Evolutionary conservation across 2,113 vertebrate species (phyloP), one percentile per base, ranked within the genome.

Genomic region (Sapajus apella): DNA sequence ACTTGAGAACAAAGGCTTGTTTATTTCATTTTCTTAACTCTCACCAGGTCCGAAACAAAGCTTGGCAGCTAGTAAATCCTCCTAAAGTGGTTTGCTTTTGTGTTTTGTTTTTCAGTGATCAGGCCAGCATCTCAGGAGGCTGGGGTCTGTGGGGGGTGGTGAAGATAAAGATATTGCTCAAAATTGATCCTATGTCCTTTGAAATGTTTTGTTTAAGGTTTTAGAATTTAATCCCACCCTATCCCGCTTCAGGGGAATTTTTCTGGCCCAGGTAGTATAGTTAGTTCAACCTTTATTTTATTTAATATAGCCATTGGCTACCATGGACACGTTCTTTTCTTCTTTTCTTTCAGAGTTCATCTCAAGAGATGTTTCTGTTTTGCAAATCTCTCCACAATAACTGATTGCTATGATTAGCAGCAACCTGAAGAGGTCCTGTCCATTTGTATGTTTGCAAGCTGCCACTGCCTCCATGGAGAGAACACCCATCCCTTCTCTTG

Each of bases 301-400:
- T 30, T 50, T 76, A 93, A 25, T 27, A 25, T 16, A 58, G 52
- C 35, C 87, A 3, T 92, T 61, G 16, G 20, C 35, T 45, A 80
- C 84, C 43, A 76, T 56, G 76, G 83, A 35, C 16, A 73, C 32
- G 83, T 80, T 79, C 32, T 91, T 70, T 73, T 80, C 75, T 87
- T 94, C 37, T 92, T 92, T 90, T 90, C 87, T 90, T 95, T 96
- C 35, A 72, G 66, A 27, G 52, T 70, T 40, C 25, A 45, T 77
- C 45, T 94, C 79, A n/a, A 96, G 80, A 93, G 77, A 88, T 91
- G 81, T 55, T 64, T 8, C 13, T 94, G 82, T 23, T 25, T 91
- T 79, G 4, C 47, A 94, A 50, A 47, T 81, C 79, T 96, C 72
- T 94, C 23, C 84, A 92, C 52, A 87, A 92, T n/a, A 96, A 81